Evolutionary conservation across 2,888 invertebrate genomes (phyloP).

Genomic region (Hesperia comma): DNA sequence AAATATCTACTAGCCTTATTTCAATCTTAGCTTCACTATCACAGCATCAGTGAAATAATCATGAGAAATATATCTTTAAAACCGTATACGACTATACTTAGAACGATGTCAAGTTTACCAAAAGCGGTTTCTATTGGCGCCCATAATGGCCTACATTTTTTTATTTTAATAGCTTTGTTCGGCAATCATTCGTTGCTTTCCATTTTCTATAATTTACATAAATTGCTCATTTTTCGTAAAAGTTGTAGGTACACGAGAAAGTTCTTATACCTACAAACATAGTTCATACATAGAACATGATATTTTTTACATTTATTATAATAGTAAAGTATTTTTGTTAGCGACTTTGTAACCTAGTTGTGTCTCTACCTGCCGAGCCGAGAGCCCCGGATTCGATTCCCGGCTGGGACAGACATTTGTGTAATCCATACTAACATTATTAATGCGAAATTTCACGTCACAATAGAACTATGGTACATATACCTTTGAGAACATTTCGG

Average conservation of each 20-base stretch:
- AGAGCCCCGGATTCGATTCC: too few species aligned
- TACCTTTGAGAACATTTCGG: too few species aligned
- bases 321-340: too few species aligned
- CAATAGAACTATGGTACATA: too few species aligned
- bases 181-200: constrained; percentile 5
- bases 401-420: too few species aligned
- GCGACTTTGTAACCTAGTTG: too few species aligned
- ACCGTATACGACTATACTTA: neutral
- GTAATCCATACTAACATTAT: too few species aligned
- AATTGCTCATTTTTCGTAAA: neutral
- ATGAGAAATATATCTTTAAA: neutral
- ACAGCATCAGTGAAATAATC: neutral
- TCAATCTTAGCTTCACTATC: too few species aligned
- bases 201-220: constrained; percentile 15
- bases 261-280: neutral
- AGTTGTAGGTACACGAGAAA: neutral
- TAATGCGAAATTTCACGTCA: too few species aligned
- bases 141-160: neutral
- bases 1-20: too few species aligned
- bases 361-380: too few species aligned
- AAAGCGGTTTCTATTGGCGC: constrained; percentile 4
- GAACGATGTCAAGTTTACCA: constrained; percentile 13
- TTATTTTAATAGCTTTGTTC: constrained; percentile 5
- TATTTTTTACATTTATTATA: too few species aligned
- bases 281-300: neutral